Conservation (phyloP, 2,797 vertebrate genomes). For the Betta splendens region DNA sequence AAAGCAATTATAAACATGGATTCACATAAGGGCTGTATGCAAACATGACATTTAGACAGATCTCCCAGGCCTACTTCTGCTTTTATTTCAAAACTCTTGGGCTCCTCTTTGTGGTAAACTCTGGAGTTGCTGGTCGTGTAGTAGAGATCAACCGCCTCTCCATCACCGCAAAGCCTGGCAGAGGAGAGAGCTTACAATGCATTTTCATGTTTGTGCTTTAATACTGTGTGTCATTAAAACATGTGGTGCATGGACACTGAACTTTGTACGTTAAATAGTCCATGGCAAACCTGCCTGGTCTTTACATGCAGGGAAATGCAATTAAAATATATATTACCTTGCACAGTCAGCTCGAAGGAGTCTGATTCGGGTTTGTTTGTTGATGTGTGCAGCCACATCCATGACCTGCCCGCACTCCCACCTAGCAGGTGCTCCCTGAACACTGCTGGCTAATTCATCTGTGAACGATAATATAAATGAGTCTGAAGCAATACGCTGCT, state of each 20-base stretch:
- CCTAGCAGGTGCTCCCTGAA: slow-evolving; percentile 84
- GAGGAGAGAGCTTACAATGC: not conserved
- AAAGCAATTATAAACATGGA: not conserved
- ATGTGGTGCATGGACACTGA: too few relatives aligned
- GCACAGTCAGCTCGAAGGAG: slow-evolving; percentile 85
- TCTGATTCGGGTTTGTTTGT: slow-evolving; percentile 84
- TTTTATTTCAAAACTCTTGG: slow-evolving; percentile 86
- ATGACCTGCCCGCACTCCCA: slow-evolving; percentile 83
- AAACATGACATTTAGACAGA: not conserved
- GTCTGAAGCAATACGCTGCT: not conserved
- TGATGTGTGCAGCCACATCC: slow-evolving; percentile 76
- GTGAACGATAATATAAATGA: slow-evolving; percentile 5
- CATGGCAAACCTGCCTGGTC: not conserved
- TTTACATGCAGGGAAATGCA: not conserved
- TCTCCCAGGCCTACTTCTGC: slow-evolving; percentile 76
- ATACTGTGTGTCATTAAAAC: not conserved
- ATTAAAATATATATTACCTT: slow-evolving; percentile 64
- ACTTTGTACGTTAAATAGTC: not conserved
- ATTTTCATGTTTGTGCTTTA: not conserved
- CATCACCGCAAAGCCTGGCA: slow-evolving; percentile 88
- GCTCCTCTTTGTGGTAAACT: slow-evolving; percentile 93
- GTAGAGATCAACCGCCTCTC: slow-evolving; percentile 85
- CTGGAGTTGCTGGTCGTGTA: slow-evolving; percentile 92
- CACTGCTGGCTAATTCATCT: slow-evolving; percentile 85
- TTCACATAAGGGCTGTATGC: not conserved